Percentiles rank a stretch among this genome's conserved stretches.
phyloP scores from a whole-genome alignment of 1,140 invertebrate species.

The Xylocopa sonorina region DNA sequence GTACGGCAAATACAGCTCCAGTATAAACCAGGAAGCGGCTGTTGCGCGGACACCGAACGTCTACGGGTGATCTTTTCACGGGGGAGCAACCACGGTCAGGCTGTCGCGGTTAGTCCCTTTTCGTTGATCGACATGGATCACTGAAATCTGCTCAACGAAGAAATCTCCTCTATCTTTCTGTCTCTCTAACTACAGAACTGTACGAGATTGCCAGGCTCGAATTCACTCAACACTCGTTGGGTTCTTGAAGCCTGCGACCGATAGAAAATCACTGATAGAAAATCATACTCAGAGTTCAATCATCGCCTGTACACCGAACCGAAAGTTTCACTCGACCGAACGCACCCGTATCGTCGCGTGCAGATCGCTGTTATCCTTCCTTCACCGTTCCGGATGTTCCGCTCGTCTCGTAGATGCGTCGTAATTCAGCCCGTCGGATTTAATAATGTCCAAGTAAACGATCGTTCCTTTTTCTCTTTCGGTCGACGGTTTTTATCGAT shows the following conservation, averaged over 20 bases:
- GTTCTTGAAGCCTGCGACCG: too few species aligned
- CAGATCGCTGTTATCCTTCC: not conserved
- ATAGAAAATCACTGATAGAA: not conserved
- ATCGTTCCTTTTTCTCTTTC: too few species aligned
- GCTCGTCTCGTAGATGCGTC: not conserved
- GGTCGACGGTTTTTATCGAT: constrained; percentile 26
- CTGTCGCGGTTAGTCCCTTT: too few species aligned
- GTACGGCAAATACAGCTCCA: constrained; percentile 82
- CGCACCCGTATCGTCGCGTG: not conserved
- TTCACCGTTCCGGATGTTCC: not conserved
- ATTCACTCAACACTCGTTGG: too few species aligned
- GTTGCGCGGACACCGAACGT: not conserved
- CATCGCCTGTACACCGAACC: not conserved
- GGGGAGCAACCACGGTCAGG: not conserved
- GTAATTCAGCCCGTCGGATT: not conserved
- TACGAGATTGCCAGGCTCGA: too few species aligned
- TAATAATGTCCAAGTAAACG: not conserved
- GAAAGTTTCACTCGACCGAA: not conserved
- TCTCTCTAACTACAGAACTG: too few species aligned
- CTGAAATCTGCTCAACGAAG: too few species aligned
- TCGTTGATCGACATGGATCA: constrained; percentile 1
- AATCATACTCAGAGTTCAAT: not conserved
- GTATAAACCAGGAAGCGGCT: constrained; percentile 67
- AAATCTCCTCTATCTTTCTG: too few species aligned
- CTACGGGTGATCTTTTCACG: not conserved